These are phyloP conservation scores for Fregata magnificens DNA, from an alignment of 2,113 vertebrate species.

Conservation along the genomic window DNA sequence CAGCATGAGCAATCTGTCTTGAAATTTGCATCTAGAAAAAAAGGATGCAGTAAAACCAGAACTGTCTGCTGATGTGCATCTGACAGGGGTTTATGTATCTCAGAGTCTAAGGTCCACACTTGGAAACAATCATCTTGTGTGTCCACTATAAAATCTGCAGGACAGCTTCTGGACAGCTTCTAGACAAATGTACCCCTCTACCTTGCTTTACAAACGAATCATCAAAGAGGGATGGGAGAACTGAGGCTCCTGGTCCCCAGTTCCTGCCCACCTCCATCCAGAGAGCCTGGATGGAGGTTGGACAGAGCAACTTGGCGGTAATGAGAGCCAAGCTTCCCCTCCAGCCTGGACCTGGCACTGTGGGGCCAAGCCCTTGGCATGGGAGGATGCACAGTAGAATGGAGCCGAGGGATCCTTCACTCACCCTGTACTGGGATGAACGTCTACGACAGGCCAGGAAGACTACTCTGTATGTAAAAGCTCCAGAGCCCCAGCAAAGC, in stretches of 20 bases:
- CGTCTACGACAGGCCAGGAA: accelerated
- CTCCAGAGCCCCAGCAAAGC: background rate
- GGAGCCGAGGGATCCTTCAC: background rate
- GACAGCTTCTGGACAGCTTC: background rate
- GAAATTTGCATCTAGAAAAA: background rate
- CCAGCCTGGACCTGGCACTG: background rate
- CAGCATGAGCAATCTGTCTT: background rate
- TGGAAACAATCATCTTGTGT: background rate
- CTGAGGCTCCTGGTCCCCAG: background rate
- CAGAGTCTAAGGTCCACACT: background rate
- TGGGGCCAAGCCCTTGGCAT: background rate
- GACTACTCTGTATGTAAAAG: background rate
- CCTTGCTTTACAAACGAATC: background rate
- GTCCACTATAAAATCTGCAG: background rate
- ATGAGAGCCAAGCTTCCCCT: background rate
- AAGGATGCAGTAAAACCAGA: background rate
- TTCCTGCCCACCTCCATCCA: background rate
- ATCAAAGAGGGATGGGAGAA: background rate
- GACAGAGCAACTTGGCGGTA: background rate
- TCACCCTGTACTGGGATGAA: background rate
- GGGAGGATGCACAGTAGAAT: background rate
- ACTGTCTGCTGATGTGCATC: background rate
- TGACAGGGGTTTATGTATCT: background rate
- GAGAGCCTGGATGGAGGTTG: background rate
- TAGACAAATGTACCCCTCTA: background rate